phyloP scores from a whole-genome alignment of 2,797 vertebrate genomes.

The Champsocephalus gunnari region DNA sequence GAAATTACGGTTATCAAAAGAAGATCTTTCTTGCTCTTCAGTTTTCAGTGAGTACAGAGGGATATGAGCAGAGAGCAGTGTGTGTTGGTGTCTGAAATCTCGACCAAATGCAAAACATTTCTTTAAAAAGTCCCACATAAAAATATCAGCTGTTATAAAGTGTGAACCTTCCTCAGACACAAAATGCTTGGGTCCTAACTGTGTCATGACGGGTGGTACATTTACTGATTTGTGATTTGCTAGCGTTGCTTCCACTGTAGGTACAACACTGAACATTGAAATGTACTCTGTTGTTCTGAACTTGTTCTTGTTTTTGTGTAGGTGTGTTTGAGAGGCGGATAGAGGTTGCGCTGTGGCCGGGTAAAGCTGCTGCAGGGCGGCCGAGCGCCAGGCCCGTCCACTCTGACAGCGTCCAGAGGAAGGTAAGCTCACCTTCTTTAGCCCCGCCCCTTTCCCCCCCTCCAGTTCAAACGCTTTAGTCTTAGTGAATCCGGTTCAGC shows the following conservation, averaged over 20 bases:
- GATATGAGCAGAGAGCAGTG: too few relatives aligned
- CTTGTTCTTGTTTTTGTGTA: slow-evolving; percentile 18
- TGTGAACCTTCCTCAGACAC: background rate
- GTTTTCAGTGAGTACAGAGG: too few relatives aligned
- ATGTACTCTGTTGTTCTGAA: background rate
- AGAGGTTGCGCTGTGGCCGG: slow-evolving; percentile 69
- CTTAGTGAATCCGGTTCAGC: too few relatives aligned
- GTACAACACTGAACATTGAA: background rate
- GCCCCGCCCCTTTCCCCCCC: too few relatives aligned
- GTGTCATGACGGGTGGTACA: background rate
- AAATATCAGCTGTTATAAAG: background rate
- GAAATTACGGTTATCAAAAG: too few relatives aligned
- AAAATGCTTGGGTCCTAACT: background rate
- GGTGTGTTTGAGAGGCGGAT: slow-evolving; percentile 69
- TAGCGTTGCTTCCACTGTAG: background rate
- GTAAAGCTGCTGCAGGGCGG: slow-evolving; percentile 29
- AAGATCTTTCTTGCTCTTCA: too few relatives aligned
- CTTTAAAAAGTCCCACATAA: background rate
- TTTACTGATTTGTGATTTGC: background rate
- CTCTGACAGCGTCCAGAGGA: slow-evolving; percentile 46
- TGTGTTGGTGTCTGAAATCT: background rate
- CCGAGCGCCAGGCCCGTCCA: slow-evolving; percentile 3
- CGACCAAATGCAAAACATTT: background rate
- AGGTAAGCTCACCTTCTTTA: slow-evolving; percentile 49
- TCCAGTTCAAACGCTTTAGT: too few relatives aligned